Conservation (phyloP, 2,113 vertebrate species). For the Hippoglossus stenolepis region DNA sequence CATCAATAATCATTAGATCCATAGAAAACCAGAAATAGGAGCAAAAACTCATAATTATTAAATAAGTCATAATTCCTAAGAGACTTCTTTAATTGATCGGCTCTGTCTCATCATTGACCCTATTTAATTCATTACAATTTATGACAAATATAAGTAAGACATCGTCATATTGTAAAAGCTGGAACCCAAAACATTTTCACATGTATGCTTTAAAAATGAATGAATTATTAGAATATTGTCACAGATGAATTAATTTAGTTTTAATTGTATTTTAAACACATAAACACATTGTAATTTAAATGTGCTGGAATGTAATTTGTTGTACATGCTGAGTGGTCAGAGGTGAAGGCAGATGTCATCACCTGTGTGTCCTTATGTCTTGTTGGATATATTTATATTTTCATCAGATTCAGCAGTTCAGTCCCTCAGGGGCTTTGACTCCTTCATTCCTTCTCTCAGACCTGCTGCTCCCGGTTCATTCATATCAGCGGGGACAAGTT, state of each 20-base stretch:
- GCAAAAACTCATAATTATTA: neutral
- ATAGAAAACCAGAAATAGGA: no score
- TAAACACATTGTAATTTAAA: neutral
- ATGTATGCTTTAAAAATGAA: neutral
- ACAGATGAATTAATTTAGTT: neutral
- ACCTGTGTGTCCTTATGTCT: slow-evolving; percentile 16
- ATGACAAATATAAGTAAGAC: no score
- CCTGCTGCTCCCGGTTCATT: slow-evolving; percentile 27
- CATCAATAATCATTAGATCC: no score
- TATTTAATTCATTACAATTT: no score
- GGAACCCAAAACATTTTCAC: neutral
- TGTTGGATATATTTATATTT: slow-evolving; percentile 14
- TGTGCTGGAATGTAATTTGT: neutral
- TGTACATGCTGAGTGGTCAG: neutral
- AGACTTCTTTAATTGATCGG: no score
- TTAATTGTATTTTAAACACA: neutral
- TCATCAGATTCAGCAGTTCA: slow-evolving; percentile 1
- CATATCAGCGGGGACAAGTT: slow-evolving; percentile 35
- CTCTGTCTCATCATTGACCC: no score
- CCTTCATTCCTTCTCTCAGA: slow-evolving; percentile 22
- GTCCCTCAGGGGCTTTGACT: slow-evolving; percentile 14
- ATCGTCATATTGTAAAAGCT: neutral
- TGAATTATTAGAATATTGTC: neutral
- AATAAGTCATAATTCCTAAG: neutral
- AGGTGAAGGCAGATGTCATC: neutral